Percentiles rank a stretch among this genome's conserved stretches.
Evolutionary conservation across 2,888 invertebrate genomes (phyloP).

Genomic region (Trileptium ribeirensis): DNA sequence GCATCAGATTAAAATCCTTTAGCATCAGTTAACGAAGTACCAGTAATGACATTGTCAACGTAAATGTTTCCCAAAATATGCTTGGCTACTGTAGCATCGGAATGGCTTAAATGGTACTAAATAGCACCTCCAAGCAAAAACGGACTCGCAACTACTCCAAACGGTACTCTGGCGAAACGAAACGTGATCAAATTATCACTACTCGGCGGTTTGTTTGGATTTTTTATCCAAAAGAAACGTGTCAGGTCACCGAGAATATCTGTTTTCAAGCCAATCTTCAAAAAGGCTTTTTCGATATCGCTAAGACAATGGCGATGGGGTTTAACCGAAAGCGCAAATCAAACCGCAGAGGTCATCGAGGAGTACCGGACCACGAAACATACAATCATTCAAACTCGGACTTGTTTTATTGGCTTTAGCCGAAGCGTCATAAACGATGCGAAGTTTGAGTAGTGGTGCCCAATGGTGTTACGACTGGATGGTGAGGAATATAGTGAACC

Average conservation of each 20-base stretch:
- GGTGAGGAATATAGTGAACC: slow-evolving; percentile 33
- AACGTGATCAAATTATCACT: slow-evolving; percentile 22
- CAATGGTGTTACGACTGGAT: slow-evolving; percentile 27
- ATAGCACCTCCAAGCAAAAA: slow-evolving; percentile 13
- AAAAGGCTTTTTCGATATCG: slow-evolving; percentile 31
- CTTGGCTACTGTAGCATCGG: background rate
- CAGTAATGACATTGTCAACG: slow-evolving; percentile 30
- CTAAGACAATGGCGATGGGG: slow-evolving; percentile 26
- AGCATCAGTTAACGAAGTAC: background rate
- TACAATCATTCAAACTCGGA: slow-evolving; percentile 31
- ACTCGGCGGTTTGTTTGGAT: background rate
- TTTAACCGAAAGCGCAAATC: slow-evolving; percentile 28
- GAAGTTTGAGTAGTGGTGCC: slow-evolving; percentile 35
- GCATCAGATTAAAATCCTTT: background rate
- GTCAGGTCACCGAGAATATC: slow-evolving; percentile 27
- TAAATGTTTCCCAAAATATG: slow-evolving; percentile 27
- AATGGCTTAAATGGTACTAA: background rate
- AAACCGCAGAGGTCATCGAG: slow-evolving; percentile 25
- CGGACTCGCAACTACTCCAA: slow-evolving; percentile 30
- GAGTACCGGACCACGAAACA: slow-evolving; percentile 30
- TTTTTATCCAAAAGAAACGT: slow-evolving; percentile 31
- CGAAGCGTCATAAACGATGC: slow-evolving; percentile 39
- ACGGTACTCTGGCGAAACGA: slow-evolving; percentile 29
- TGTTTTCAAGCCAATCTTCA: too few relatives aligned
- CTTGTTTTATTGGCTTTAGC: slow-evolving; percentile 17